Evolutionary conservation across 2,797 vertebrate genomes (phyloP).

Genomic region (Philypnodon macrostomus): DNA sequence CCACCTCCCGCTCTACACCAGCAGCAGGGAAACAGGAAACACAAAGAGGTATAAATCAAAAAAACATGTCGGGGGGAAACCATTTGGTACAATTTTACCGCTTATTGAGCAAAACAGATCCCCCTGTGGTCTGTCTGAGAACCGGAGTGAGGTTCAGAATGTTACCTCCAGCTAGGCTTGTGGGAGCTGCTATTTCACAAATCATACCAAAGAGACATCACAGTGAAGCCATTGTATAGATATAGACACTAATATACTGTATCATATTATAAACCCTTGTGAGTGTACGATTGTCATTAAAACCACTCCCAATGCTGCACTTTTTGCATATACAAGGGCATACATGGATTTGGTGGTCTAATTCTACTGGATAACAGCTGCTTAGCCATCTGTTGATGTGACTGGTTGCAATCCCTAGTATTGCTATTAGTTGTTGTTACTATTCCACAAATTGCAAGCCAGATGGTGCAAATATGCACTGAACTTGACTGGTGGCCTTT

Average conservation of each 20-base stretch:
- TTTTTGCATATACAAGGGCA: constrained; percentile 1
- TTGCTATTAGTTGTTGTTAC: too few species aligned
- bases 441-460: too few species aligned
- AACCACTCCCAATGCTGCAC: constrained; percentile 27
- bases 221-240: constrained; percentile 53
- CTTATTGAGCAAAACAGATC: constrained; percentile 52
- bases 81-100: constrained; percentile 41
- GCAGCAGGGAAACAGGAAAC: constrained; percentile 52
- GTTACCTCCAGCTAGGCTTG: constrained; percentile 30
- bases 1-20: constrained; percentile 35
- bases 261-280: constrained; percentile 21
- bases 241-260: constrained; percentile 37
- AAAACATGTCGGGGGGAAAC: constrained; percentile 7
- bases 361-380: constrained; percentile 39
- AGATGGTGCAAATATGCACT: too few species aligned
- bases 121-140: constrained; percentile 36
- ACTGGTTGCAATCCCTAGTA: too few species aligned
- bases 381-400: constrained; percentile 31
- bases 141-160: constrained; percentile 36
- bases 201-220: constrained; percentile 51
- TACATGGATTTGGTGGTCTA: neutral
- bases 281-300: neutral
- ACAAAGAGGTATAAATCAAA: constrained; percentile 46
- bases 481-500: too few species aligned
- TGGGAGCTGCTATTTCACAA: constrained; percentile 49